phyloP scores from a whole-genome alignment of 1,140 invertebrate species.

The Camponotus vicinus region DNA sequence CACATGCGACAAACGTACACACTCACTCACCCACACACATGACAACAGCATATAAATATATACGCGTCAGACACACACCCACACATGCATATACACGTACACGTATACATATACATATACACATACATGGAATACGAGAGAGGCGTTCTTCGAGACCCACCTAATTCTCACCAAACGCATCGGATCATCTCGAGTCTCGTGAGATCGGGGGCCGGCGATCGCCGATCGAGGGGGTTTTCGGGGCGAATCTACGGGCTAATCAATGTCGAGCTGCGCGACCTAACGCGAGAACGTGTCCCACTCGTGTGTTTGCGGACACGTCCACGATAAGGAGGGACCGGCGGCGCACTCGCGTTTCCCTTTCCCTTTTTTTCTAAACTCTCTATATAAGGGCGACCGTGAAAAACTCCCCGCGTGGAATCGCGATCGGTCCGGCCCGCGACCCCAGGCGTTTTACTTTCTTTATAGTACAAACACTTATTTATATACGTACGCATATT shows the following conservation, averaged over 20 bases:
- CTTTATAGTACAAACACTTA: constrained; percentile 86
- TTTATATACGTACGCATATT: constrained; percentile 81
- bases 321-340: constrained; percentile 1
- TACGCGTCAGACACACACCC: background rate
- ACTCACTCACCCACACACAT: constrained; percentile 22
- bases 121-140: constrained; percentile 60
- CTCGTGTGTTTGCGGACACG: background rate
- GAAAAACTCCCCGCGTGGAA: constrained; percentile 71
- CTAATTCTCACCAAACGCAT: constrained; percentile 81
- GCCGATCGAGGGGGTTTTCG: constrained; percentile 73
- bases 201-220: constrained; percentile 72
- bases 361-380: constrained; percentile 37
- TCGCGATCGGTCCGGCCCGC: constrained; percentile 59
- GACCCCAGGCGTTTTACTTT: constrained; percentile 66
- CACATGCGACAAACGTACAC: constrained; percentile 18
- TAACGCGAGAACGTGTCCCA: constrained; percentile 42
- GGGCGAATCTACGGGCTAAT: constrained; percentile 69
- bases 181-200: constrained; percentile 78
- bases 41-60: background rate
- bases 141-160: constrained; percentile 76
- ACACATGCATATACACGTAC: constrained; percentile 34
- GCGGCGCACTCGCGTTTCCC: constrained; percentile 43
- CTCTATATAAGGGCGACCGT: constrained; percentile 35
- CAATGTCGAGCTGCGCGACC: constrained; percentile 64
- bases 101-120: background rate